Percentiles rank a stretch among this genome's conserved stretches.
Conservation (phyloP, 2,888 invertebrate genomes). For the Caenorhabditis angaria region DNA sequence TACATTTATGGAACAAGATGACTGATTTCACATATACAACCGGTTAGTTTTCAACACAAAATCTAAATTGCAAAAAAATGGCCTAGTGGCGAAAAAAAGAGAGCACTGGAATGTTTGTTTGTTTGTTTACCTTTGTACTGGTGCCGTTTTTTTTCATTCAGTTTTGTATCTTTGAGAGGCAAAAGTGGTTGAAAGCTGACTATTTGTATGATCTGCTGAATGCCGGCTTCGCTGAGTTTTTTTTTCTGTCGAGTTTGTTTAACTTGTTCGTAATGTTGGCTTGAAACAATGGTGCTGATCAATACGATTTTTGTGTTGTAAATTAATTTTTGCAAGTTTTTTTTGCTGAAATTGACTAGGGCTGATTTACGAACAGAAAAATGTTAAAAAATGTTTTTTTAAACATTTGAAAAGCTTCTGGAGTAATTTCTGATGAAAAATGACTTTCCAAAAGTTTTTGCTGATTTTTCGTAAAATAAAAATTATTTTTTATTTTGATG, state of each 20-base stretch:
- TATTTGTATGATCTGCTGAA: slow-evolving; percentile 22
- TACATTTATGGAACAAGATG: slow-evolving; percentile 12
- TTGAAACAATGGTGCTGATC: slow-evolving; percentile 6
- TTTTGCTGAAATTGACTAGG: too few species aligned
- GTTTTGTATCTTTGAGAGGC: slow-evolving; percentile 34
- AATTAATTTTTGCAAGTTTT: too few species aligned
- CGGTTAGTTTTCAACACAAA: slow-evolving; percentile 32
- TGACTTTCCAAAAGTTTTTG: too few species aligned
- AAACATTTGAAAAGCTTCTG: too few species aligned
- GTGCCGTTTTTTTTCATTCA: slow-evolving; percentile 30
- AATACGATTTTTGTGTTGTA: too few species aligned
- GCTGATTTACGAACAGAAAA: too few species aligned
- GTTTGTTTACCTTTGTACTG: slow-evolving; percentile 41
- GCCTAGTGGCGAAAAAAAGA: too few species aligned
- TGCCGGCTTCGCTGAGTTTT: background rate
- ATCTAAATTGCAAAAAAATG: too few species aligned
- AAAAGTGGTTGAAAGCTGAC: slow-evolving; percentile 16
- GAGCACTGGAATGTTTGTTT: slow-evolving; percentile 35
- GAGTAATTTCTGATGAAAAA: too few species aligned
- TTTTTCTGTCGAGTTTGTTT: background rate
- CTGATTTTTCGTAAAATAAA: too few species aligned
- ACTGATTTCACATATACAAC: slow-evolving; percentile 43
- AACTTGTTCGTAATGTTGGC: slow-evolving; percentile 15
- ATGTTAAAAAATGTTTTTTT: too few species aligned
- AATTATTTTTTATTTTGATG: too few species aligned